Conservation (phyloP, 1,140 invertebrate species). For the Protaetia brevitarsis region DNA sequence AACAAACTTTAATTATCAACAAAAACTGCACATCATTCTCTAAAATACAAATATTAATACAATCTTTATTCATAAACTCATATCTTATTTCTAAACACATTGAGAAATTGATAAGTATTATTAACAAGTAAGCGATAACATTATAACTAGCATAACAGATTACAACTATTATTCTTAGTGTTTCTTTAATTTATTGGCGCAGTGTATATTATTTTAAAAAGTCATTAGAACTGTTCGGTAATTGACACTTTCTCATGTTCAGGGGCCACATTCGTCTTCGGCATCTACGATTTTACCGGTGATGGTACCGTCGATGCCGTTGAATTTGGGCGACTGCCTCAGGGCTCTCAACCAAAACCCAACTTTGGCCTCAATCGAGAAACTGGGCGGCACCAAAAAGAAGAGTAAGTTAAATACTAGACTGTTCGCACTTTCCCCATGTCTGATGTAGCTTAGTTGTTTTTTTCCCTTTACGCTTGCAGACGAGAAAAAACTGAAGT, state of each 20-base stretch:
- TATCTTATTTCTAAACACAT: no score
- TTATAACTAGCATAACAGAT: background rate
- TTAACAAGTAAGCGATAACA: background rate
- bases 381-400: constrained; percentile 94
- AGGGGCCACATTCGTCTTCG: constrained; percentile 85
- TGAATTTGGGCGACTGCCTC: constrained; percentile 84
- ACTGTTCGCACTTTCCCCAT: background rate
- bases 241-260: constrained; percentile 30
- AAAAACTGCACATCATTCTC: no score
- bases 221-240: no score
- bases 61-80: background rate
- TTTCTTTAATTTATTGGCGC: no score
- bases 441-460: constrained; percentile 26
- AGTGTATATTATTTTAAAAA: no score
- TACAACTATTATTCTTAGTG: no score
- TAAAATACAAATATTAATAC: no score
- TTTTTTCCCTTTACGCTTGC: no score
- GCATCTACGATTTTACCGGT: constrained; percentile 85
- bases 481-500: constrained; percentile 75
- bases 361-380: constrained; percentile 84
- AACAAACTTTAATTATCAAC: no score
- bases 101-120: background rate
- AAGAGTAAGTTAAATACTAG: constrained; percentile 64
- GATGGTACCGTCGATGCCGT: constrained; percentile 76
- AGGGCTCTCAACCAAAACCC: constrained; percentile 92